phyloP scores from a whole-genome alignment of 2,113 vertebrate species.

The Acrocephalus arundinaceus region DNA sequence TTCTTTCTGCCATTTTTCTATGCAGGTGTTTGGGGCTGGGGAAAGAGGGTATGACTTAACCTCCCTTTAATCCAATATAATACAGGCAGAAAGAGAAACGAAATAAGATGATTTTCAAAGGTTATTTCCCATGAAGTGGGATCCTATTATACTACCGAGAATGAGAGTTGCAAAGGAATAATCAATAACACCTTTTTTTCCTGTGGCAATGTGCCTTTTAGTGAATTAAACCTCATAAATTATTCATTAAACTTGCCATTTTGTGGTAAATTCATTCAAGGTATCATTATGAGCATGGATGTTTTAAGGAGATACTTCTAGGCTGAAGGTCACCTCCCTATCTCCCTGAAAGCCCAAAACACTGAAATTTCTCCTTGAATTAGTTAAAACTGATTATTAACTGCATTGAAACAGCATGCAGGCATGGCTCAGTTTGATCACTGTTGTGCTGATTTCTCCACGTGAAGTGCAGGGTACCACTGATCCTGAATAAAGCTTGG shows the following conservation, averaged over 20 bases:
- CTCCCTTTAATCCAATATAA: background rate
- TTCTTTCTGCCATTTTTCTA: background rate
- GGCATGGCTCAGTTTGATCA: background rate
- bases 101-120: background rate
- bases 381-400: background rate
- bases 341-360: background rate
- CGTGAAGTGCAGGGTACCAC: background rate
- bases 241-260: background rate
- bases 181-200: background rate
- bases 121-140: background rate
- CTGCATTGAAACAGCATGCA: background rate
- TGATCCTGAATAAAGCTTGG: background rate
- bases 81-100: background rate
- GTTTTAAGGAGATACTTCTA: background rate
- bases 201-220: background rate
- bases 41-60: background rate
- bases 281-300: background rate
- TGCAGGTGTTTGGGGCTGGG: background rate
- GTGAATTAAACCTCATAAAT: background rate
- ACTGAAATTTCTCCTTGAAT: background rate
- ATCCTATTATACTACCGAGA: background rate
- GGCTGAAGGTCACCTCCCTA: background rate
- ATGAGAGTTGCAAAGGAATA: slow-evolving; percentile 1
- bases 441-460: background rate
- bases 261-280: background rate